These are phyloP conservation scores for Xestia xanthographa DNA, from an alignment of 2,888 invertebrate species.

Conservation along the genomic window DNA sequence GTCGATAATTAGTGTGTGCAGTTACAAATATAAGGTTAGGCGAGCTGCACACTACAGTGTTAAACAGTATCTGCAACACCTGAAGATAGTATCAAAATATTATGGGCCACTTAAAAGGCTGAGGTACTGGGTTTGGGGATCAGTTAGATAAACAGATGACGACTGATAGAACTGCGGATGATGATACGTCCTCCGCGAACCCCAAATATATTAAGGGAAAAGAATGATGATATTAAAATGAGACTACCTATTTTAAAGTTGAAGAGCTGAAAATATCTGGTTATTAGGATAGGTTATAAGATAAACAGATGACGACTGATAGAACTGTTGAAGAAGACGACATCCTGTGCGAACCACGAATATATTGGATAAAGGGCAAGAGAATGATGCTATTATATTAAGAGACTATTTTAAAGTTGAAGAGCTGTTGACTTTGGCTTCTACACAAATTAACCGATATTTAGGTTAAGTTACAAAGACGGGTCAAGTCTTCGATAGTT, in stretches of 20 bases:
- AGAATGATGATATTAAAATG: no score
- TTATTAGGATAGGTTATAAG: no score
- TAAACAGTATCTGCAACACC: background rate
- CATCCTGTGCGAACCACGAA: no score
- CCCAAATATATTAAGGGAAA: no score
- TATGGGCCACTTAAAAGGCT: background rate
- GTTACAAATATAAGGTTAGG: no score
- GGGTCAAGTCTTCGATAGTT: slow-evolving; percentile 1
- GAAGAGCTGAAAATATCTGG: no score
- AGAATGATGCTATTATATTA: background rate
- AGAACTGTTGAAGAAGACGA: no score
- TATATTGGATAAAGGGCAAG: background rate
- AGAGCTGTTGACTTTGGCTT: no score
- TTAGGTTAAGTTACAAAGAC: background rate
- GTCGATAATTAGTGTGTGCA: no score
- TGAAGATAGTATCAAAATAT: background rate
- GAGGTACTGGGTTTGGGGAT: background rate
- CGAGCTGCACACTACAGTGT: no score
- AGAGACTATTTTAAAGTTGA: background rate
- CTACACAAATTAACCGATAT: background rate
- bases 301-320: no score
- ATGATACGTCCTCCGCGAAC: background rate
- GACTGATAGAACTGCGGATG: background rate
- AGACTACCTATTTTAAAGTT: no score
- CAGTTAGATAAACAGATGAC: background rate